phyloP scores from a whole-genome alignment of 2,888 invertebrate genomes.

The Strigamia crassipes region DNA sequence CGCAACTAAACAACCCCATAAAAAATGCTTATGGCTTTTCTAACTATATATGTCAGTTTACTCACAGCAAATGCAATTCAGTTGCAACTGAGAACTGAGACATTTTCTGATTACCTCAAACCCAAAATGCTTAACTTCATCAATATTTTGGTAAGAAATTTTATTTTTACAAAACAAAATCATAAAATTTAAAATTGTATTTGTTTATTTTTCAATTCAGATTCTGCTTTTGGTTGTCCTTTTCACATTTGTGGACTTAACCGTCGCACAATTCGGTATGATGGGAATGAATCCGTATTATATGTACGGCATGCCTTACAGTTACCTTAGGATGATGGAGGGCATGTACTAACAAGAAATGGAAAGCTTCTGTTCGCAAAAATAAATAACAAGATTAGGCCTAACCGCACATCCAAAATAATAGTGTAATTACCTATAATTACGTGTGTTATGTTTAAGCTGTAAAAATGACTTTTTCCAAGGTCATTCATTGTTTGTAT shows the following conservation, averaged over 20 bases:
- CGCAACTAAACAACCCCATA: constrained; percentile 1
- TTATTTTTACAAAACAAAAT: background rate
- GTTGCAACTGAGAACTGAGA: background rate
- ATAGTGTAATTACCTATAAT: background rate
- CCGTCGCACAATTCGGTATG: background rate
- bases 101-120: background rate
- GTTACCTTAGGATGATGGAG: background rate
- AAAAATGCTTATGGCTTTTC: background rate
- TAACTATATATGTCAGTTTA: background rate
- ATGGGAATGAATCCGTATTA: background rate
- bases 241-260: background rate
- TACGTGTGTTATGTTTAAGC: background rate
- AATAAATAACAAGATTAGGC: background rate
- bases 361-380: background rate
- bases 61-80: background rate
- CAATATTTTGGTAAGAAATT: background rate
- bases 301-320: background rate
- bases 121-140: constrained; percentile 1
- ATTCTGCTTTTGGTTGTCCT: background rate
- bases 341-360: background rate
- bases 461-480: background rate
- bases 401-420: background rate
- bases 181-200: background rate
- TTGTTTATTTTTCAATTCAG: background rate
- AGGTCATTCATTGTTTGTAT: background rate